Evolutionary conservation across 1,140 invertebrate species (phyloP).

Genomic region (Penaeus vannamei): DNA sequence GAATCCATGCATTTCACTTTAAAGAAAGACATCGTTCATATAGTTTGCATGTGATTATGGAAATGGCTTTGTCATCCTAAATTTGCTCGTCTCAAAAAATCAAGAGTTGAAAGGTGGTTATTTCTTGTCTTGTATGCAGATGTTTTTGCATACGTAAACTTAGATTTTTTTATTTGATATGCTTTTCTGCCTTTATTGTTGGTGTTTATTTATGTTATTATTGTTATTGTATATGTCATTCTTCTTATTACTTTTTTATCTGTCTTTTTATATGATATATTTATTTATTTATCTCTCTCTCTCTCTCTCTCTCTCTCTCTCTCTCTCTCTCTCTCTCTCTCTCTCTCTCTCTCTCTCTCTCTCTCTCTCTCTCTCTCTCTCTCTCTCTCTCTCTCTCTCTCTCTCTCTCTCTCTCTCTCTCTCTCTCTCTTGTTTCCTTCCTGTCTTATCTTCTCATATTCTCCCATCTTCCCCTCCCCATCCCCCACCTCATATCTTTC

Average conservation of each 20-base stretch:
- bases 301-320: not conserved
- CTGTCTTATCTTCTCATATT: not conserved
- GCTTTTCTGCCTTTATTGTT: too few relatives aligned
- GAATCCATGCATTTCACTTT: too few relatives aligned
- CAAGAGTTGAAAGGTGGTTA: too few relatives aligned
- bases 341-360: not conserved
- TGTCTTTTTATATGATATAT: not conserved
- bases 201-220: too few relatives aligned
- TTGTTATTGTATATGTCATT: not conserved
- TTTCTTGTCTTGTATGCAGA: too few relatives aligned
- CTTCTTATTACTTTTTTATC: not conserved
- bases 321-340: not conserved
- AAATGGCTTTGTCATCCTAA: too few relatives aligned
- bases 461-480: not conserved
- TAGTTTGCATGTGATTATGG: too few relatives aligned
- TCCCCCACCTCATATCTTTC: not conserved
- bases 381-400: not conserved
- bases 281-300: not conserved
- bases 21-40: too few relatives aligned
- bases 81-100: too few relatives aligned
- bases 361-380: not conserved
- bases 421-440: not conserved
- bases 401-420: not conserved
- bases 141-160: too few relatives aligned
- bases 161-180: too few relatives aligned